Evolutionary conservation across 2,113 vertebrate species (phyloP).

Genomic region (Daboia siamensis): DNA sequence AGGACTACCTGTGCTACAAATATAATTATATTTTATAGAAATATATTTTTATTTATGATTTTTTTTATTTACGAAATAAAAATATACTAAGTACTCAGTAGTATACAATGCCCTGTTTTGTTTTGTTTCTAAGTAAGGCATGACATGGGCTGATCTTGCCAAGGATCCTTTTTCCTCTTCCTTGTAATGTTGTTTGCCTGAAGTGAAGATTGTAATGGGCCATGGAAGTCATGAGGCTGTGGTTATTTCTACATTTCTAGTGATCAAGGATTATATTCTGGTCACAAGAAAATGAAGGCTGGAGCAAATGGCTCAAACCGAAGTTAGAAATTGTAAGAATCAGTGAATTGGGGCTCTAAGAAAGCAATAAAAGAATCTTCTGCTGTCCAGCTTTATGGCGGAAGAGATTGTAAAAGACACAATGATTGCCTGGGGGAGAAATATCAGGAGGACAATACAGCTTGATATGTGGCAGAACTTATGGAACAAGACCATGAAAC

Average conservation of each 20-base stretch:
- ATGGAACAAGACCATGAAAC: too few species aligned
- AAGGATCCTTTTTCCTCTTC: neutral
- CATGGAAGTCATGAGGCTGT: neutral
- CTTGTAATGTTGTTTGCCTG: neutral
- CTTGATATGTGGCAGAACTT: too few species aligned
- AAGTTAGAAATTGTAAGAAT: neutral
- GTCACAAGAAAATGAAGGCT: neutral
- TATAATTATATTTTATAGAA: neutral
- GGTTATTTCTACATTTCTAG: neutral
- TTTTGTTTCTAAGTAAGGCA: neutral
- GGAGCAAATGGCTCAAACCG: neutral
- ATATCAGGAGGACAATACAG: too few species aligned
- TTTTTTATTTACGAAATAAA: neutral
- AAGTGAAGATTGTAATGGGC: neutral
- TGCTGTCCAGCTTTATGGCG: too few species aligned
- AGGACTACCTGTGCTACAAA: neutral
- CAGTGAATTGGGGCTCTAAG: neutral
- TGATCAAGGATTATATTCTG: neutral
- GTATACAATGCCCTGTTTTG: neutral
- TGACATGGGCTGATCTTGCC: neutral
- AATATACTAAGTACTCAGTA: neutral
- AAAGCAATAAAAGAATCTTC: neutral
- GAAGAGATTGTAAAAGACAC: too few species aligned
- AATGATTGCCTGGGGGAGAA: too few species aligned
- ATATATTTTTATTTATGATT: too few species aligned